These are phyloP conservation scores for Anastatus disparis DNA, from an alignment of 1,140 invertebrate genomes.

Conservation along the genomic window DNA sequence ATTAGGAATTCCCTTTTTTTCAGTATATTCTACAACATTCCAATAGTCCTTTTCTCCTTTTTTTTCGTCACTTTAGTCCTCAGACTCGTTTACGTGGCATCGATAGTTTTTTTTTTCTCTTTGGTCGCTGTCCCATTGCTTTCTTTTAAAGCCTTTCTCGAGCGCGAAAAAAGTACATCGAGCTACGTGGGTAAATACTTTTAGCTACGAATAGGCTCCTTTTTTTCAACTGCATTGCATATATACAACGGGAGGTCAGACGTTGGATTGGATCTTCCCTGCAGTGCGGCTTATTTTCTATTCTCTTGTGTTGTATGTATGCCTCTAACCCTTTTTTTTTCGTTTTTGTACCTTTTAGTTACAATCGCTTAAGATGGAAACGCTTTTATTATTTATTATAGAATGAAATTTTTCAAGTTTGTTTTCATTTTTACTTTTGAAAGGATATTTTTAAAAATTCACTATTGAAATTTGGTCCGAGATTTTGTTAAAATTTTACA, in stretches of 20 bases:
- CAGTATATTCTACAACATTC: too few species aligned
- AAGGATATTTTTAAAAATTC: too few species aligned
- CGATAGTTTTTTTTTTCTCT: background rate
- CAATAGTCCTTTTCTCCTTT: background rate
- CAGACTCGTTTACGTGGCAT: background rate
- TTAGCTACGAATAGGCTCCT: constrained; percentile 47
- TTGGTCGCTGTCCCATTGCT: background rate
- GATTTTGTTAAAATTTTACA: too few species aligned
- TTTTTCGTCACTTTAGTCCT: constrained; percentile 12
- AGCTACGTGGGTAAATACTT: constrained; percentile 55
- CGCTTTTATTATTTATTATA: too few species aligned
- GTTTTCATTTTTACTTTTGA: too few species aligned
- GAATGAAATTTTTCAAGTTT: too few species aligned
- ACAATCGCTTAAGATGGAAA: too few species aligned
- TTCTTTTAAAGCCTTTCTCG: background rate
- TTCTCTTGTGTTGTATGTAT: too few species aligned
- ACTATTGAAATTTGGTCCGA: too few species aligned
- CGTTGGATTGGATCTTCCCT: background rate
- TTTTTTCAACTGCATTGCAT: constrained; percentile 33
- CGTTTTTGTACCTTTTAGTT: background rate
- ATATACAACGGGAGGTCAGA: too few species aligned
- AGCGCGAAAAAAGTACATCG: background rate
- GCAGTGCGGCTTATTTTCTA: background rate
- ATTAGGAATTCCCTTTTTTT: too few species aligned
- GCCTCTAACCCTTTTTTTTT: too few species aligned